Conservation (phyloP, 2,797 vertebrate species). For the Manis pentadactyla region DNA sequence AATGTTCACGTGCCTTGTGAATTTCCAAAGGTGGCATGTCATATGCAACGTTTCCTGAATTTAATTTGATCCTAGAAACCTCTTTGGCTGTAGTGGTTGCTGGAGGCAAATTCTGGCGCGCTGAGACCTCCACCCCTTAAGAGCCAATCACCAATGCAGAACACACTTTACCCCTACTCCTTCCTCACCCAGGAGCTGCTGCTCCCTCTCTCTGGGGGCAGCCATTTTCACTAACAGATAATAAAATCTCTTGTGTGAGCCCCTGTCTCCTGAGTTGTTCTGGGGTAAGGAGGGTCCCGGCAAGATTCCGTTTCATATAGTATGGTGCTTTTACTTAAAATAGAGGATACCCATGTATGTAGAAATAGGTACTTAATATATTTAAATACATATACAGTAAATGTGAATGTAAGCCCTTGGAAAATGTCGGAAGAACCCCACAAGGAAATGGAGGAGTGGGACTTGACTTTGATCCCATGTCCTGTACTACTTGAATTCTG, state of each 20-base stretch:
- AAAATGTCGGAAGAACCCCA: not conserved
- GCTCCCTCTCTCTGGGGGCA: too few relatives aligned
- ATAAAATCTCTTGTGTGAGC: too few relatives aligned
- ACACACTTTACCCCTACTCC: too few relatives aligned
- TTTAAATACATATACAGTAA: too few relatives aligned
- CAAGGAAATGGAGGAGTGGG: not conserved
- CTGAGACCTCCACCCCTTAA: too few relatives aligned
- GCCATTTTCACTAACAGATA: too few relatives aligned
- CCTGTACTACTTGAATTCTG: not conserved
- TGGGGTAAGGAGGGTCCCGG: too few relatives aligned
- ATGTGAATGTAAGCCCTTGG: not conserved
- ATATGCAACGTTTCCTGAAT: not conserved
- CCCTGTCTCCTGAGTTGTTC: too few relatives aligned
- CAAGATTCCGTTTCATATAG: too few relatives aligned
- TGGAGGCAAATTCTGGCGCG: too few relatives aligned
- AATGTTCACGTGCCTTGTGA: constrained; percentile 10
- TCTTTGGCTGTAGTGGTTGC: not conserved
- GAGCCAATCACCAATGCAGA: too few relatives aligned
- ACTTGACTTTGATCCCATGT: not conserved
- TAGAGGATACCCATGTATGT: not conserved
- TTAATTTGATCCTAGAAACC: not conserved
- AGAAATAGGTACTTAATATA: not conserved
- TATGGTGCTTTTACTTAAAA: not conserved
- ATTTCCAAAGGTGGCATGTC: not conserved
- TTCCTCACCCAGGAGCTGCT: too few relatives aligned